Evolutionary conservation across 2,797 vertebrate species (phyloP).

Genomic region (Spinibarbus caldwelli): DNA sequence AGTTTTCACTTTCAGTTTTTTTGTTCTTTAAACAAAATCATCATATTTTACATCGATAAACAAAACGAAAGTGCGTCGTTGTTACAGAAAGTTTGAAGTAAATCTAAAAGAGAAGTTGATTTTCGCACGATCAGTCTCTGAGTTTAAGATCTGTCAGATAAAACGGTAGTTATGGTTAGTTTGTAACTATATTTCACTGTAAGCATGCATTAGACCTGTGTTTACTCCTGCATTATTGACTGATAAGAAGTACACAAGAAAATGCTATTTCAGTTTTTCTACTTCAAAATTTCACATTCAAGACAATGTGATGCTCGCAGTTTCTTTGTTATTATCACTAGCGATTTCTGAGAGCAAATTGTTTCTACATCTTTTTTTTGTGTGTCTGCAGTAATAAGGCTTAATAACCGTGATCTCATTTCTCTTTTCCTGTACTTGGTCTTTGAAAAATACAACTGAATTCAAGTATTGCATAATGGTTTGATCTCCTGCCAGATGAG

Average conservation of each 20-base stretch:
- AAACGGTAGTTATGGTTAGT: neutral
- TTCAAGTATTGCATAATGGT: slow-evolving; percentile 8
- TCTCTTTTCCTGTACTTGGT: neutral
- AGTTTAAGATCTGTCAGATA: neutral
- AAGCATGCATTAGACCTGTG: neutral
- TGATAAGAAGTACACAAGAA: neutral
- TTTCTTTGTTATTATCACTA: neutral
- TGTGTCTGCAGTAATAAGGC: neutral
- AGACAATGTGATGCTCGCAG: neutral
- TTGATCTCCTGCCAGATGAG: neutral
- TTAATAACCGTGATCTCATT: neutral
- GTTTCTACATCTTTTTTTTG: neutral
- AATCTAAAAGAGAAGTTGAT: neutral
- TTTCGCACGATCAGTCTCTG: neutral
- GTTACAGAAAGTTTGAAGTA: neutral
- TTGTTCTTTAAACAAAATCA: neutral
- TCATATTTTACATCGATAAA: neutral
- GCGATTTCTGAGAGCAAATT: neutral
- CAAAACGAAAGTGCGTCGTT: neutral
- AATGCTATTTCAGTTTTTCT: neutral
- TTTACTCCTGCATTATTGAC: neutral
- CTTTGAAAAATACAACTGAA: neutral
- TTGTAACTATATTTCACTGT: neutral
- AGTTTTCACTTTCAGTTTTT: neutral
- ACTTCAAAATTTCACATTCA: too few species aligned